These are phyloP conservation scores for Barbus barbus DNA, from an alignment of 2,113 vertebrate genomes.

Conservation along the genomic window DNA sequence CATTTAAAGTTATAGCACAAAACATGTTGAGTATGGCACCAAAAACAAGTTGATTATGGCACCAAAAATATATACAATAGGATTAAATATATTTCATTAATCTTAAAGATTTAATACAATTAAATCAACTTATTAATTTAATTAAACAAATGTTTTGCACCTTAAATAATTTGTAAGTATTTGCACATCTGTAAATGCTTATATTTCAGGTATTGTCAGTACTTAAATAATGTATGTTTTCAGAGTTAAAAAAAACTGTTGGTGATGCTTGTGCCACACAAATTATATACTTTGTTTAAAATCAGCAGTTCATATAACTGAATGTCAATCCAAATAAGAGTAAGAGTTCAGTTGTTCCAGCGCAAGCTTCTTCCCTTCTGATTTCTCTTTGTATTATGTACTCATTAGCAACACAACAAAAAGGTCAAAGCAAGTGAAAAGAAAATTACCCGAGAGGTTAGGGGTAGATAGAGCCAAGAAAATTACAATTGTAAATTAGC, in stretches of 20 bases:
- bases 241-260: not conserved
- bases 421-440: conserved; percentile 41
- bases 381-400: conserved; percentile 26
- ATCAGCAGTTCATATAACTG: not conserved
- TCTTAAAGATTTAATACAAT: too few species aligned
- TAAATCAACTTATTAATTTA: too few species aligned
- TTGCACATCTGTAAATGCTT: too few species aligned
- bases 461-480: conserved; percentile 32
- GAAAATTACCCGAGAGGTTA: conserved; percentile 32
- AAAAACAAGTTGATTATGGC: too few species aligned
- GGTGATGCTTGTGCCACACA: not conserved
- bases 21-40: too few species aligned
- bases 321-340: not conserved
- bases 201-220: not conserved
- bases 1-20: too few species aligned
- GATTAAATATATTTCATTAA: too few species aligned
- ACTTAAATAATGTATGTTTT: not conserved
- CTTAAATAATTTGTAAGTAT: too few species aligned
- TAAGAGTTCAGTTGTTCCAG: not conserved
- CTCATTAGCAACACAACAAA: conserved; percentile 41
- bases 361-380: not conserved
- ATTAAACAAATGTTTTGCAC: too few species aligned
- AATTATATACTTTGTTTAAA: not conserved
- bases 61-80: too few species aligned
- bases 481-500: conserved; percentile 32